Conservation (phyloP, 2,797 vertebrate genomes). For the Benthosema pterotum region DNA sequence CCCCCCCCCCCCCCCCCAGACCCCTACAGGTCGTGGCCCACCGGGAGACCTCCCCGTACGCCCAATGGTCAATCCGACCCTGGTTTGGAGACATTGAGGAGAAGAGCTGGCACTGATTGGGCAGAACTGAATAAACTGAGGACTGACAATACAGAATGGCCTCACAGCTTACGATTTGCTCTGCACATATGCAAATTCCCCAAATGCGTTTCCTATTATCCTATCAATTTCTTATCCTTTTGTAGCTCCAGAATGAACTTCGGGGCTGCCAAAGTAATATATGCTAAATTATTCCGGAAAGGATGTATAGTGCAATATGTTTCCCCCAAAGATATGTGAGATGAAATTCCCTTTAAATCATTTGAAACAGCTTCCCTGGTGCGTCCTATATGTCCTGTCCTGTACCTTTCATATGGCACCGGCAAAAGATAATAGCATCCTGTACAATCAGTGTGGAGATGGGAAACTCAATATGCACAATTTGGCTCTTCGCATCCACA, state of each 20-base stretch:
- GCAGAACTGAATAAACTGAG: constrained; percentile 32
- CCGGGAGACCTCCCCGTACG: too few species aligned
- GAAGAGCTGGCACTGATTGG: constrained; percentile 21
- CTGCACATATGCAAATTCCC: constrained; percentile 29
- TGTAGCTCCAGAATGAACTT: constrained; percentile 27
- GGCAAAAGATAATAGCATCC: neutral
- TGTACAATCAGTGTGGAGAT: constrained; percentile 3
- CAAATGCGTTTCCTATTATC: constrained; percentile 44
- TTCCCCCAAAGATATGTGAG: constrained; percentile 19
- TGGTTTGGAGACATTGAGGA: neutral
- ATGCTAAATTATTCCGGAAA: constrained; percentile 41
- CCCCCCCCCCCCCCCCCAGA: too few species aligned
- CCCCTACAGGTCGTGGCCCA: too few species aligned
- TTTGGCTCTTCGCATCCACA: constrained; percentile 15
- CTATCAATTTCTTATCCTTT: constrained; percentile 22
- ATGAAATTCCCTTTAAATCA: constrained; percentile 23
- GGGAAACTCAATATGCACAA: neutral
- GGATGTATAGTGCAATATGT: constrained; percentile 24
- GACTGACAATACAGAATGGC: constrained; percentile 15
- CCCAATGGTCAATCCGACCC: too few species aligned
- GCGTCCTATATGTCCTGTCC: neutral
- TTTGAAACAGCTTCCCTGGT: constrained; percentile 7
- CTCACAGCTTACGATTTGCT: constrained; percentile 18
- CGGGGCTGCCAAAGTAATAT: constrained; percentile 18
- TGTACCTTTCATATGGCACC: constrained; percentile 2